Base-by-base conservation (phyloP, 2,113 vertebrate species). In the Cryptotis parvus region DNA sequence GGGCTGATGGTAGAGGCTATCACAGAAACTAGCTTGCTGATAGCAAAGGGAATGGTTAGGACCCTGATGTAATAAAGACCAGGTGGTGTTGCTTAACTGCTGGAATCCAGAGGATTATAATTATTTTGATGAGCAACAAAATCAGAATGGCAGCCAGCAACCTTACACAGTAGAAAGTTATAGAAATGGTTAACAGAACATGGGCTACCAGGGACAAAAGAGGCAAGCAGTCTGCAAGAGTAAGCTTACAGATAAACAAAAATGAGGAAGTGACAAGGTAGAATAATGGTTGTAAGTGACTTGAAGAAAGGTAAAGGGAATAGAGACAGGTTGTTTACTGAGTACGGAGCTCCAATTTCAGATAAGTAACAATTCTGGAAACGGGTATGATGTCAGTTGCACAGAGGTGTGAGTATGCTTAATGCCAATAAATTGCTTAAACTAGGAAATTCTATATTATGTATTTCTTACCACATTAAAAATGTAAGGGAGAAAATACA, bases 41-140 rank as follows among this genome's bases (percentile, higher is more conserved):
- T 78, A 87, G 41, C 41, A 68, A 88, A 94, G 70, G 24, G 16
- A 14, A 78, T 39, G 18, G 10, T 16, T 49, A 73, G 8, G 41
- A 20, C 35, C 35, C 52, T 55, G 45, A 39, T 55, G 75, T 14
- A 90, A 45, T 24, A 72, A 84, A 85, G 45, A 20, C n/a, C 83
- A 76, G 37, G 37, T 63, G 75, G n/a, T 75, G 77, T 72, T 39
- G 6, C 31, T 93, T 90, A 88, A 88, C 22, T 86, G 18, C 70
- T 35, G 75, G 66, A 82, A 85, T 16, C 41, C 78, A 93, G 52
- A 29, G 74, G 10, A 37, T 77, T 92, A 87, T 52, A 90, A 80
- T 45, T 81, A 78, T 81, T 94, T 89, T 91, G 77, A 85, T 77
- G 24, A 84, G 39, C 52, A 94, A 73, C 12, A 93, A 87, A 89